These are phyloP conservation scores for Lucinisca nassula DNA, from an alignment of 2,888 invertebrate genomes.

Conservation along the genomic window DNA sequence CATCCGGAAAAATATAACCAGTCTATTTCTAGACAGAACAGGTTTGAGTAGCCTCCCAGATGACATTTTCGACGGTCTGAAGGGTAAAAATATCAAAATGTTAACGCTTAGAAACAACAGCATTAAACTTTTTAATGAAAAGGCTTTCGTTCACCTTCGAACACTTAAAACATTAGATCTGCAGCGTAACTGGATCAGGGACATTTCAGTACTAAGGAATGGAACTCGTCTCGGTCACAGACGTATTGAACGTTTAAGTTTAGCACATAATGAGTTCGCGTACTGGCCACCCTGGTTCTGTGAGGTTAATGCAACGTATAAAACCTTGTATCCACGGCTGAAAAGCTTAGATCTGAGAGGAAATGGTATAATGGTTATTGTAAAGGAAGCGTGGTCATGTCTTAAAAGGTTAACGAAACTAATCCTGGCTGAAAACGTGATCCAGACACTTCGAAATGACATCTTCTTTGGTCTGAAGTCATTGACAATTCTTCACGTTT, in stretches of 20 bases:
- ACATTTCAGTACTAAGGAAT: neutral
- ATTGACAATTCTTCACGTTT: neutral
- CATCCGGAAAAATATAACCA: neutral
- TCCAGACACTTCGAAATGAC: conserved; percentile 37
- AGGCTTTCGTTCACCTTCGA: neutral
- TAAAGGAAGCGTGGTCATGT: conserved; percentile 35
- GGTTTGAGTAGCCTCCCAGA: neutral
- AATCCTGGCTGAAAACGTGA: conserved; percentile 29
- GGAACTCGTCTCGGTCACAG: neutral
- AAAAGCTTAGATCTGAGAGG: neutral
- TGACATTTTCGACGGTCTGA: neutral
- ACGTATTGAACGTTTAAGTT: neutral
- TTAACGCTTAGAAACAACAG: neutral
- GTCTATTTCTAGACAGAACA: neutral
- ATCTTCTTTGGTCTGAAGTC: conserved; percentile 28
- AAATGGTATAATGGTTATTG: neutral
- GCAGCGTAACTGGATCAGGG: neutral
- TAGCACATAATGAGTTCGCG: neutral
- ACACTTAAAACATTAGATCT: neutral
- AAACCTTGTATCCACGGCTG: neutral
- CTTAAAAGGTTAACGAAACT: conserved; percentile 27
- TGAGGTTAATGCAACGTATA: neutral
- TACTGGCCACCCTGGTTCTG: neutral
- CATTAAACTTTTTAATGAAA: neutral
- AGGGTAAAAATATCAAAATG: neutral